Conservation (phyloP, 2,797 vertebrate genomes). For the Cetoscarus ocellatus region DNA sequence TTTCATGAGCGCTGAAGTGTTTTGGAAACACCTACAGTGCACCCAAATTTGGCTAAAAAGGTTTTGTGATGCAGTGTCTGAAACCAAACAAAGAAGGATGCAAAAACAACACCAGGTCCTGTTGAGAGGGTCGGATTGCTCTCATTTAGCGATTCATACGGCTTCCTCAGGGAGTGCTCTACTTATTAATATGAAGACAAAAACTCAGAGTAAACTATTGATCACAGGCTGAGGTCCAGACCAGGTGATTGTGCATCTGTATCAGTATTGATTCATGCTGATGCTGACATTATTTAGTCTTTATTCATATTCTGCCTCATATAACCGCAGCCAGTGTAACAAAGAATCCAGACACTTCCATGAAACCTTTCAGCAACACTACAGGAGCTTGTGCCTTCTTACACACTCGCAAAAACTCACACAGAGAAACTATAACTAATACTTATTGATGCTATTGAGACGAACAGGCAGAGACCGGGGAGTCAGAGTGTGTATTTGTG, state of each 20-base stretch:
- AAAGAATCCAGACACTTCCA: slow-evolving; percentile 71
- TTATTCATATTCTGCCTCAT: slow-evolving; percentile 80
- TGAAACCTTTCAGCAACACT: slow-evolving; percentile 77
- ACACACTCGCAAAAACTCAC: slow-evolving; percentile 26
- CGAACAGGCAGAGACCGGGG: slow-evolving; percentile 37
- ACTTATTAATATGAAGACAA: slow-evolving; percentile 83
- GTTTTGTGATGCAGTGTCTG: slow-evolving; percentile 71
- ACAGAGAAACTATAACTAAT: slow-evolving; percentile 37
- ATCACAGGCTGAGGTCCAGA: slow-evolving; percentile 73
- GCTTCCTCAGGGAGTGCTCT: slow-evolving; percentile 78
- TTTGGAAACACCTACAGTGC: slow-evolving; percentile 78
- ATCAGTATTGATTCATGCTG: slow-evolving; percentile 79
- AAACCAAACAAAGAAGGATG: slow-evolving; percentile 74
- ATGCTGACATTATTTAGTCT: slow-evolving; percentile 84
- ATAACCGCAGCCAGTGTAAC: slow-evolving; percentile 70
- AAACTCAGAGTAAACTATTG: slow-evolving; percentile 82
- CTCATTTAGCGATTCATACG: slow-evolving; percentile 82
- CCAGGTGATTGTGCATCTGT: slow-evolving; percentile 80
- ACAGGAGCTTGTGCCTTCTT: slow-evolving; percentile 70
- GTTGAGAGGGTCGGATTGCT: slow-evolving; percentile 75
- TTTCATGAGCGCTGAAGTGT: slow-evolving; percentile 72
- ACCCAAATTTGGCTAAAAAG: slow-evolving; percentile 79
- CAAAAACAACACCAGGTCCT: slow-evolving; percentile 78
- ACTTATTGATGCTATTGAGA: slow-evolving; percentile 65
- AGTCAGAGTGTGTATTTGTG: slow-evolving; percentile 31